Percentiles rank a stretch among this genome's conserved stretches.
phyloP scores from a whole-genome alignment of 2,888 invertebrate species.

The Aspidiotus rigidus region DNA sequence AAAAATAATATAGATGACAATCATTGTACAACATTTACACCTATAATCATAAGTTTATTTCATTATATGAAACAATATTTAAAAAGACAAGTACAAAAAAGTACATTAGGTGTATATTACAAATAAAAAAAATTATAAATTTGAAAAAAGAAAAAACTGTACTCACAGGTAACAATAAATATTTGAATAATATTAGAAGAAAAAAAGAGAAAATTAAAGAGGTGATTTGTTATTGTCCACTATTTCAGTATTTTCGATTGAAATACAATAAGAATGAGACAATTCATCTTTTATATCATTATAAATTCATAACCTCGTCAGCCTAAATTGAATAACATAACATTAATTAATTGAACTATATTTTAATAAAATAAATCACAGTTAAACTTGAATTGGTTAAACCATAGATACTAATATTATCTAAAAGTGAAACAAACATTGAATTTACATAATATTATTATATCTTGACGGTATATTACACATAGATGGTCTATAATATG shows the following conservation, averaged over 20 bases:
- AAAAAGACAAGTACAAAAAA: conserved; percentile 8
- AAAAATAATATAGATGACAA: conserved; percentile 14
- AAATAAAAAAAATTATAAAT: too few species aligned
- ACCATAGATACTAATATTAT: background rate
- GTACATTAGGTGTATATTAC: conserved; percentile 18
- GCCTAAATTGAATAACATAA: too few species aligned
- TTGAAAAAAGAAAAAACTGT: conserved; percentile 14
- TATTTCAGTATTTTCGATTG: too few species aligned
- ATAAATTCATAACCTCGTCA: too few species aligned
- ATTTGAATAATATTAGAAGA: conserved; percentile 18
- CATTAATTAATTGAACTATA: background rate
- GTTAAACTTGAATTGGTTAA: conserved; percentile 27
- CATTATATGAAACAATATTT: background rate
- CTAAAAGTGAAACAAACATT: too few species aligned
- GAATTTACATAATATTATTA: background rate
- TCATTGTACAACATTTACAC: conserved; percentile 2
- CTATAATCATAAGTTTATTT: too few species aligned
- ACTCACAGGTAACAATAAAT: conserved; percentile 28
- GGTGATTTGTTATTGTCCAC: too few species aligned
- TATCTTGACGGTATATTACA: background rate
- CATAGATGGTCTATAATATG: too few species aligned
- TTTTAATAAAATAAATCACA: conserved; percentile 25
- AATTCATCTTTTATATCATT: too few species aligned
- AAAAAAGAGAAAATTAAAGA: conserved; percentile 18
- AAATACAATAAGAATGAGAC: too few species aligned